Base-by-base conservation (phyloP, 2,797 vertebrate species). In the Dipus sagitta region DNA sequence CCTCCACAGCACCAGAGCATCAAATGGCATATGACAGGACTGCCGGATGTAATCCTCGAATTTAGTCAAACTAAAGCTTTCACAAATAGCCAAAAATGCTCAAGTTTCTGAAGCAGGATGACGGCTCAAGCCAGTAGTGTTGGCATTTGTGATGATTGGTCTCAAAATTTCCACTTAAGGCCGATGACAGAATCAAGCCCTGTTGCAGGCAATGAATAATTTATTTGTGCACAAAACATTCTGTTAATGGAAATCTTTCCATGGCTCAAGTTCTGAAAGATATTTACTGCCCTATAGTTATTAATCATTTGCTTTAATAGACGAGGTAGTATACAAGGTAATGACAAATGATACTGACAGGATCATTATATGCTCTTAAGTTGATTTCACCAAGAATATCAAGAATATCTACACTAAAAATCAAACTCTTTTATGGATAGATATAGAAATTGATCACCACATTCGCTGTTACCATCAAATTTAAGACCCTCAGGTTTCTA, bases 201-300 rank as follows among this genome's bases (percentile, higher is more conserved):
- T 76, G 81, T 90, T 97, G 83, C 0, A 95, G 94, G 80, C 92
- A 94, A 95, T 95, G 97, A 58, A 97, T 93, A 92, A 96, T 93
- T 97, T 96, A 67, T 1, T 95, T 93, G 85, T 94, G 78, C 94
- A 97, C 93, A 94, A 96, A 94, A 88, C 95, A 97, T 95, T 95
- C 94, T 97, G 95, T 96, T 95, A 96, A 97, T 82, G 86, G 83
- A 82, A 98, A 93, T 96, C 93, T 95, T 97, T 96, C 96, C 94
- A 97, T 94, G 97, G 90, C 71, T 96, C 84, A 90, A 88, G 62
- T 93, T 95, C 94, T 96, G 91, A 91, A 76, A 91, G 0, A 0
- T 93, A 96, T 87, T 97, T 96, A 93, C 92, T 91, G 74, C 78
- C 92, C 74, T 88, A 74, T 18, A 85, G 91, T 86, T 96, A 97